Percentiles rank a stretch among this genome's conserved stretches.
phyloP scores from a whole-genome alignment of 2,113 vertebrate genomes.

The Scytalopus superciliaris region DNA sequence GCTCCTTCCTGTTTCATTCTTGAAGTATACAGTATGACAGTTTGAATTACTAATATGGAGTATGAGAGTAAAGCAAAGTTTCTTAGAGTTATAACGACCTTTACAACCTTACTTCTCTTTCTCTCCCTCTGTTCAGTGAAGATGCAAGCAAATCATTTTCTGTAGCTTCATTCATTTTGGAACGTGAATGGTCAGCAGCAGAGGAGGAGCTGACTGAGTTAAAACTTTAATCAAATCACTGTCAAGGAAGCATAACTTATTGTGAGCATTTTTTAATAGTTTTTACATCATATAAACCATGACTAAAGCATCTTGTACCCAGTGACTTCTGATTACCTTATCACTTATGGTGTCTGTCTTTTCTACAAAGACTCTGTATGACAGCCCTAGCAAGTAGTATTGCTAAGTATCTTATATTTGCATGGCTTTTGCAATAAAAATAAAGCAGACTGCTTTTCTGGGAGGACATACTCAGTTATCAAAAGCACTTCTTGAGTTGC shows the following conservation, averaged over 20 bases:
- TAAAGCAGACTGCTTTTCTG: neutral
- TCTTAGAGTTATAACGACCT: neutral
- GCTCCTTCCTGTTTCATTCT: neutral
- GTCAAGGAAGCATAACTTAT: neutral
- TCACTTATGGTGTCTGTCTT: neutral
- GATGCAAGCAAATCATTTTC: neutral
- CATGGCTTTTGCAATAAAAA: neutral
- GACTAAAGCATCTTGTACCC: neutral
- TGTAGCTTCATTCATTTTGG: neutral
- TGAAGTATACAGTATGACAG: neutral
- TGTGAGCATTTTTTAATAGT: neutral
- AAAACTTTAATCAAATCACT: neutral
- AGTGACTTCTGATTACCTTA: neutral
- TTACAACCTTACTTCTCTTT: neutral
- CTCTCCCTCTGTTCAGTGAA: neutral
- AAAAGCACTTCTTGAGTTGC: neutral
- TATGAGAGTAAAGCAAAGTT: neutral
- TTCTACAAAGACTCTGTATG: neutral
- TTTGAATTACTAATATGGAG: neutral
- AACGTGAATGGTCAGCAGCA: neutral
- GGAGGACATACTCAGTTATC: neutral
- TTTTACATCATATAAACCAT: neutral
- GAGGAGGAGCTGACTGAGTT: neutral
- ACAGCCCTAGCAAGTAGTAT: neutral
- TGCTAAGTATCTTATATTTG: neutral